phyloP scores from a whole-genome alignment of 2,113 vertebrate genomes.

The Theristicus caerulescens region DNA sequence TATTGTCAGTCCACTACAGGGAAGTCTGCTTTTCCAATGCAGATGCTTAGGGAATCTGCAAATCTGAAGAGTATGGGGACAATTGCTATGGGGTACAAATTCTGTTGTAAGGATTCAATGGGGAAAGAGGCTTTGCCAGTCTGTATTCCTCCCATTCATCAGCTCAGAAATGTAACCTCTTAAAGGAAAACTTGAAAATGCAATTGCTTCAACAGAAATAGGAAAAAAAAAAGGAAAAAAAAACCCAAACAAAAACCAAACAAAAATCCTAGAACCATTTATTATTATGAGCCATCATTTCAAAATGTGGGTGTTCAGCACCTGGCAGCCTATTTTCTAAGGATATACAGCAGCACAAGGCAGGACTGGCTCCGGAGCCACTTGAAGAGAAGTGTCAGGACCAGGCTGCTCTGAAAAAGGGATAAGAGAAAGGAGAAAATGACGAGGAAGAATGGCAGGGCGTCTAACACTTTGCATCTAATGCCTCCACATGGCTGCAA shows the following conservation, averaged over 20 bases:
- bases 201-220: neutral
- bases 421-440: constrained; percentile 11
- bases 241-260: neutral
- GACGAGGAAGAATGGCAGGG: constrained; percentile 51
- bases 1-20: neutral
- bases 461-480: constrained; percentile 66
- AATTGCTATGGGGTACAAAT: neutral
- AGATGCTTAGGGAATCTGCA: neutral
- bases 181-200: neutral
- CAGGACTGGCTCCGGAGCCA: neutral
- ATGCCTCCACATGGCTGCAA: constrained; percentile 65
- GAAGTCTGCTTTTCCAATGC: neutral
- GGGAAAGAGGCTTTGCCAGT: neutral
- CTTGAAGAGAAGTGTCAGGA: constrained; percentile 32
- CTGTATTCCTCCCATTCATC: neutral
- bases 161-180: neutral
- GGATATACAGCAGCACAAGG: neutral
- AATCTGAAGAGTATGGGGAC: neutral
- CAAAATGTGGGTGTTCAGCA: constrained; percentile 28
- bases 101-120: neutral
- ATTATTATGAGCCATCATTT: neutral
- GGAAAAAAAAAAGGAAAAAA: neutral
- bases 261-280: neutral
- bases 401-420: constrained; percentile 7
- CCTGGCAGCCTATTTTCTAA: constrained; percentile 20